A percentile compares a stretch with the other conserved stretches of the same genome.
These are phyloP conservation scores for Aramus guarauna DNA, from an alignment of 2,113 vertebrate genomes.

Conservation along the genomic window DNA sequence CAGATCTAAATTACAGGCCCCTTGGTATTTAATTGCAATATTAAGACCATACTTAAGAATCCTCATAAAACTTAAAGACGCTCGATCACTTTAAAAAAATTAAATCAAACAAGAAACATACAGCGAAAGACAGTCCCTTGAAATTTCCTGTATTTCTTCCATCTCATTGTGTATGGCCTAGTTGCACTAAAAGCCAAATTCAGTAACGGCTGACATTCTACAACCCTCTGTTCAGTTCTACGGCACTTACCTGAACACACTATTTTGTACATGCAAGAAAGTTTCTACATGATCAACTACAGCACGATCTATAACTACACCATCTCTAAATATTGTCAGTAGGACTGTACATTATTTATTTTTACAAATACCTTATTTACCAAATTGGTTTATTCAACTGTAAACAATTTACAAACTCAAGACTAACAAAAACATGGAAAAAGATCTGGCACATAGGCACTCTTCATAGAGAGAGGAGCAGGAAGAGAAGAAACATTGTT, in stretches of 20 bases:
- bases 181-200: background rate
- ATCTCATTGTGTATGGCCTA: background rate
- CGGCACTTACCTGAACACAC: background rate
- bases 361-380: background rate
- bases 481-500: background rate
- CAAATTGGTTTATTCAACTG: background rate
- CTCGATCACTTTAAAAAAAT: too few relatives aligned
- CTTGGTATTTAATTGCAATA: background rate
- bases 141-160: background rate
- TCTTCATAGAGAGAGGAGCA: background rate
- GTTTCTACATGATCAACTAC: background rate
- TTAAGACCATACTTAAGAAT: background rate
- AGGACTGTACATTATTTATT: background rate
- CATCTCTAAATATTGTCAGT: background rate
- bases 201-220: background rate
- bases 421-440: background rate
- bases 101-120: background rate
- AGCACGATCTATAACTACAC: background rate
- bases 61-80: background rate
- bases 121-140: background rate
- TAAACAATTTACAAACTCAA: background rate
- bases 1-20: background rate
- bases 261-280: background rate
- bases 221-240: background rate
- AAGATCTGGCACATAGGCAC: background rate